A percentile compares a stretch with the other conserved stretches of the same genome.
Evolutionary conservation across 2,888 invertebrate species (phyloP).

Genomic region (Lypha dubia): DNA sequence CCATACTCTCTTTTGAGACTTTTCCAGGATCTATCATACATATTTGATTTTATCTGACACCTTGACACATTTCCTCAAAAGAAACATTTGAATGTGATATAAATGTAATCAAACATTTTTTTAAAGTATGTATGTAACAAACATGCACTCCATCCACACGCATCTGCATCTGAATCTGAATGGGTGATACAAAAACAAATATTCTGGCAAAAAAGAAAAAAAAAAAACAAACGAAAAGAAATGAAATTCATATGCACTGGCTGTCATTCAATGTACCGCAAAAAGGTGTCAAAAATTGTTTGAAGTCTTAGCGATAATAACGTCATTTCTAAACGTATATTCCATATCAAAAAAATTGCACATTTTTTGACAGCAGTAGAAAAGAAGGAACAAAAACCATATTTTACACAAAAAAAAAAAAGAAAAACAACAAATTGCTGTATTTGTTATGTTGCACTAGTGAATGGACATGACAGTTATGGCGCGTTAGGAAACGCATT

Average conservation of each 20-base stretch:
- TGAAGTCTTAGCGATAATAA: slow-evolving; percentile 73
- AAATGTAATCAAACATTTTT: slow-evolving; percentile 56
- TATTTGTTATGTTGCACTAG: slow-evolving; percentile 76
- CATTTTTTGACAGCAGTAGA: slow-evolving; percentile 68
- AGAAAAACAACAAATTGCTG: slow-evolving; percentile 60
- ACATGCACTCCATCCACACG: slow-evolving; percentile 59
- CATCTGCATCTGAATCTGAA: slow-evolving; percentile 54
- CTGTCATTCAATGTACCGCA: slow-evolving; percentile 70
- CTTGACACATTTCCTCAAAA: slow-evolving; percentile 55
- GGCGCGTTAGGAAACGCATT: slow-evolving; percentile 75
- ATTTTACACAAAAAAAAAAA: too few relatives aligned
- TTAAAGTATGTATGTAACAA: slow-evolving; percentile 54
- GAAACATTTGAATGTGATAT: slow-evolving; percentile 55
- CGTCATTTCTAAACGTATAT: slow-evolving; percentile 70
- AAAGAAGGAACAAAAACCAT: slow-evolving; percentile 50
- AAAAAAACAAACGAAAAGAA: slow-evolving; percentile 10
- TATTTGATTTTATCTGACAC: slow-evolving; percentile 43
- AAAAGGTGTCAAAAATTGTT: slow-evolving; percentile 74
- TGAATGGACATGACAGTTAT: slow-evolving; percentile 80
- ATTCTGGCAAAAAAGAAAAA: not conserved
- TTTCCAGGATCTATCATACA: slow-evolving; percentile 26
- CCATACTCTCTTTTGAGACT: not conserved
- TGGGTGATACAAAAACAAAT: slow-evolving; percentile 3
- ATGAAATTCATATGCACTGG: slow-evolving; percentile 55
- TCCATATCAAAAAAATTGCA: slow-evolving; percentile 58